phyloP scores from a whole-genome alignment of 2,113 vertebrate genomes.

The Entomyzon cyanotis region DNA sequence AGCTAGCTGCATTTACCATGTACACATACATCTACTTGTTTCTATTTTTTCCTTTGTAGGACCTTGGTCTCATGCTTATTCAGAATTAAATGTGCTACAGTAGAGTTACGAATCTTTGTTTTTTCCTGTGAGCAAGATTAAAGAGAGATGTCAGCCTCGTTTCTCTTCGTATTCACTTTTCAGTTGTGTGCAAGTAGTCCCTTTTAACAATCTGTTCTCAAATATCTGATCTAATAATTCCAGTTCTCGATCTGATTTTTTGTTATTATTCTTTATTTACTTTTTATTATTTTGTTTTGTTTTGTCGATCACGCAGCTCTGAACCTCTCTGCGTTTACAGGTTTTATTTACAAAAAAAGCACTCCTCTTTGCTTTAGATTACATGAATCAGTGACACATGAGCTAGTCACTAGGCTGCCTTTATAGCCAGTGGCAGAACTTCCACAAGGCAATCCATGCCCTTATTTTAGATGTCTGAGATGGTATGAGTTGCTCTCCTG shows the following conservation, averaged over 20 bases:
- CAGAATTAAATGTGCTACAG: not conserved
- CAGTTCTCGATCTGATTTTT: not conserved
- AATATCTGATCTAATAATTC: not conserved
- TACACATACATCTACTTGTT: not conserved
- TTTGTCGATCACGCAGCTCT: not conserved
- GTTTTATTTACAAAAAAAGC: not conserved
- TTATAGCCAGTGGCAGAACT: not conserved
- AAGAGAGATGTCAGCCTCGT: not conserved
- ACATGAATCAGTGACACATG: not conserved
- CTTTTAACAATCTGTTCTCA: conserved; percentile 23
- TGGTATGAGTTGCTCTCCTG: not conserved
- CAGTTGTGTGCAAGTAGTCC: not conserved
- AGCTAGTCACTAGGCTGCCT: not conserved
- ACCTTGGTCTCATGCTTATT: not conserved
- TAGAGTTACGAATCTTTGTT: not conserved
- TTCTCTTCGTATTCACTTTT: not conserved
- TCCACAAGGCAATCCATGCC: not conserved
- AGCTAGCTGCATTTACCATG: not conserved
- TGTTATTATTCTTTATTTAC: not conserved
- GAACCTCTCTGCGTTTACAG: not conserved
- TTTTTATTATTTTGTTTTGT: not conserved
- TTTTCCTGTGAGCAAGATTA: not conserved
- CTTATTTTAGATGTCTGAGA: not conserved
- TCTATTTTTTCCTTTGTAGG: not conserved
- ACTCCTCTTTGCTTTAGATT: not conserved